These are phyloP conservation scores for Catharus ustulatus DNA, from an alignment of 2,797 vertebrate species.

Conservation along the genomic window DNA sequence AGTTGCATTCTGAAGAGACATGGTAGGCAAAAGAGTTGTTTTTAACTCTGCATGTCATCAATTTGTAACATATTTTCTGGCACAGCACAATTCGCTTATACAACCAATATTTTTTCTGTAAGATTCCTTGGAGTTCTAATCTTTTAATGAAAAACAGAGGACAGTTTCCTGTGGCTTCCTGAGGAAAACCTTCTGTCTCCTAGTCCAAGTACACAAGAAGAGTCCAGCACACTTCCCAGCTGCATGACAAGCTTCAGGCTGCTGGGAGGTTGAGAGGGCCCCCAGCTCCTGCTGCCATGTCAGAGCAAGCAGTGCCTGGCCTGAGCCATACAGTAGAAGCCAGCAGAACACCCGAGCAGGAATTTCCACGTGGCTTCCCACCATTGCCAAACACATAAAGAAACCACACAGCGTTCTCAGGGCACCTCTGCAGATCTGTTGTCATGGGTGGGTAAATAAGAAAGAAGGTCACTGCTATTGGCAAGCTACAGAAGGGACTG, in stretches of 20 bases:
- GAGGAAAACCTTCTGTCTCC: not conserved
- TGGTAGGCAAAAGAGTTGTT: not conserved
- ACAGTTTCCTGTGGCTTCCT: not conserved
- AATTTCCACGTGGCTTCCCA: not conserved
- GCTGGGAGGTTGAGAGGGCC: not conserved
- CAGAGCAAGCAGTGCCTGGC: not conserved
- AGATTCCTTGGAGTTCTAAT: not conserved
- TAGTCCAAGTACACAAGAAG: not conserved
- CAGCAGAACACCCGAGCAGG: not conserved
- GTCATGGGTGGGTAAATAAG: no score
- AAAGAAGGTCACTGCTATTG: not conserved
- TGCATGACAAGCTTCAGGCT: not conserved
- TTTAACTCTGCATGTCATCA: not conserved
- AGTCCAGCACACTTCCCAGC: not conserved
- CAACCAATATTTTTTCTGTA: not conserved
- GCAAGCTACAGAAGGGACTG: not conserved
- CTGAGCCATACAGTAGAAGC: not conserved
- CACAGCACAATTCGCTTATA: not conserved
- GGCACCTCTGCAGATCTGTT: not conserved
- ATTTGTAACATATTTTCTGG: not conserved
- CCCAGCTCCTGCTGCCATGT: not conserved
- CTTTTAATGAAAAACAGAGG: not conserved
- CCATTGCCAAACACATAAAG: rapidly evolving
- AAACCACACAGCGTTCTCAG: rapidly evolving
- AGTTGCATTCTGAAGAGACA: not conserved